phyloP scores from a whole-genome alignment of 2,888 invertebrate genomes.

The Eupithecia dodoneata region DNA sequence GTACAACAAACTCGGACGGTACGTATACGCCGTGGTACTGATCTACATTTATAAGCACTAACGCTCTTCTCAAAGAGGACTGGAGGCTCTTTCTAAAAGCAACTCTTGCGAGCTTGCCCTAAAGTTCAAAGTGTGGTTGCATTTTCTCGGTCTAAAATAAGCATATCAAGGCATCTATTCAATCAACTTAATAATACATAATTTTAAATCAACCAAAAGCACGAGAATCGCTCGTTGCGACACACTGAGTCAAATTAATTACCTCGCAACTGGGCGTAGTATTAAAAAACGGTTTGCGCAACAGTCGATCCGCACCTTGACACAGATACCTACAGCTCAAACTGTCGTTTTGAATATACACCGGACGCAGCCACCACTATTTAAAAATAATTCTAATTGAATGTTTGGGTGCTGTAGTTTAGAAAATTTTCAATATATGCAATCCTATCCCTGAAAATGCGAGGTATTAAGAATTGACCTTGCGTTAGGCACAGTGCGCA shows the following conservation, averaged over 20 bases:
- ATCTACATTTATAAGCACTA: background rate
- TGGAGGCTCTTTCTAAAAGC: background rate
- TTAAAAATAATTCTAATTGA: constrained; percentile 51
- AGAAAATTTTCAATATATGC: constrained; percentile 7
- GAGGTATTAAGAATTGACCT: background rate
- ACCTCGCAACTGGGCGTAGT: constrained; percentile 81
- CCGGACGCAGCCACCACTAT: constrained; percentile 79
- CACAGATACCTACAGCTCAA: constrained; percentile 75
- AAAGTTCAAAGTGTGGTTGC: background rate
- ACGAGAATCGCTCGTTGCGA: constrained; percentile 77
- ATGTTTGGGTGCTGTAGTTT: constrained; percentile 32
- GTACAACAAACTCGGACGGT: background rate
- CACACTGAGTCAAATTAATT: constrained; percentile 83
- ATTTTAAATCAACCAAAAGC: constrained; percentile 66
- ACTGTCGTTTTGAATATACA: constrained; percentile 84
- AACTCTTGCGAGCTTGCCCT: background rate
- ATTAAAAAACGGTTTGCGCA: constrained; percentile 83
- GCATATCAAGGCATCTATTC: background rate
- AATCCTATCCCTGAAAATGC: constrained; percentile 2
- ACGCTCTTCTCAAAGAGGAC: background rate
- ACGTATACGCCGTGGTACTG: background rate
- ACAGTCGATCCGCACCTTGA: constrained; percentile 82
- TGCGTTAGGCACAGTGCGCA: background rate
- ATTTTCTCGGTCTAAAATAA: background rate
- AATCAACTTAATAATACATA: constrained; percentile 44